These are phyloP conservation scores for Tyrophagus putrescentiae DNA, from an alignment of 1,140 invertebrate species.

Conservation along the genomic window DNA sequence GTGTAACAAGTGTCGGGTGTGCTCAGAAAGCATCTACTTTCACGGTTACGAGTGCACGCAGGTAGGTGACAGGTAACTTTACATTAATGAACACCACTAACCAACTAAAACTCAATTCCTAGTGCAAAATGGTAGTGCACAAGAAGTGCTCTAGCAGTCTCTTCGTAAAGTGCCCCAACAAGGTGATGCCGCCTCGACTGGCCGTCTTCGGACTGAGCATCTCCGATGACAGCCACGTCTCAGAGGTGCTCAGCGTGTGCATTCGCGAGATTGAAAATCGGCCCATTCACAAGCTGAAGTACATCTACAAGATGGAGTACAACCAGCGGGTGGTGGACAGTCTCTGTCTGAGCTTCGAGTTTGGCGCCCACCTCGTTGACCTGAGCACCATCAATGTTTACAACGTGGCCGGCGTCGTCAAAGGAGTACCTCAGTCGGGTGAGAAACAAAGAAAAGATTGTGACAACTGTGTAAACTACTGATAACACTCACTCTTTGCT, in stretches of 20 bases:
- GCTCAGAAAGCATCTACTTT: slow-evolving; percentile 3
- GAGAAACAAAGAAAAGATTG: not conserved
- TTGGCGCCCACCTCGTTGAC: slow-evolving; percentile 21
- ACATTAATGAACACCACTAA: not conserved
- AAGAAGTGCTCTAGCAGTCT: slow-evolving; percentile 14
- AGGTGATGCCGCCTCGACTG: slow-evolving; percentile 10
- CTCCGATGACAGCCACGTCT: slow-evolving; percentile 9
- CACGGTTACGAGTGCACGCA: slow-evolving; percentile 13
- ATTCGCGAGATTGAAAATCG: slow-evolving; percentile 20
- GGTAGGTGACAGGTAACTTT: not conserved
- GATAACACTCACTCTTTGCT: not conserved
- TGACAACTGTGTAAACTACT: not conserved
- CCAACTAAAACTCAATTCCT: not conserved
- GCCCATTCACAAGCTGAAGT: slow-evolving; percentile 11
- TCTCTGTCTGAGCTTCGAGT: slow-evolving; percentile 19
- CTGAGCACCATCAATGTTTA: slow-evolving; percentile 12
- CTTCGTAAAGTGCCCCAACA: slow-evolving; percentile 9
- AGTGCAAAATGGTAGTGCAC: slow-evolving; percentile 17
- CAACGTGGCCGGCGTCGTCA: slow-evolving; percentile 21
- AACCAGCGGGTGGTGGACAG: not conserved
- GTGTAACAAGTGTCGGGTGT: not conserved
- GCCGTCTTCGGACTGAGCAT: slow-evolving; percentile 14
- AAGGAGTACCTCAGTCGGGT: slow-evolving; percentile 19
- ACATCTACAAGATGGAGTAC: slow-evolving; percentile 20
- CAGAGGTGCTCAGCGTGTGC: slow-evolving; percentile 19